Conservation (phyloP, 2,113 vertebrate genomes). For the Columba livia region DNA sequence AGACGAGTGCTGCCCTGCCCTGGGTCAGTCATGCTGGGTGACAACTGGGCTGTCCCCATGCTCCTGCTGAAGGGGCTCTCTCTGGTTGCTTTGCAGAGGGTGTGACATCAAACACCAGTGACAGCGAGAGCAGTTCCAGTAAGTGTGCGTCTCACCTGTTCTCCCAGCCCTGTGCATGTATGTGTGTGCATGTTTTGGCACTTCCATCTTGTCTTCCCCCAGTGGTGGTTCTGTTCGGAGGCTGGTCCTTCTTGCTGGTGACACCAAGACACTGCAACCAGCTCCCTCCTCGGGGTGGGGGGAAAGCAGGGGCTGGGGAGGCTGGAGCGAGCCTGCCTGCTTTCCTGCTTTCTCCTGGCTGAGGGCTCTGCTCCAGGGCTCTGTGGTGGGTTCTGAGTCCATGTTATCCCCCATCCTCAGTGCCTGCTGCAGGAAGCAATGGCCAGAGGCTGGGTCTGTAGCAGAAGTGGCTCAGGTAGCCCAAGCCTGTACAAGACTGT, state of each 20-base stretch:
- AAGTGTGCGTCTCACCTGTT: conserved; percentile 76
- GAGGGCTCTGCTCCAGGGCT: not conserved
- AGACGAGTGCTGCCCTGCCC: not conserved
- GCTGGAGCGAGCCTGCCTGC: not conserved
- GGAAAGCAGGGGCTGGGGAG: not conserved
- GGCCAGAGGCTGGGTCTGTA: not conserved
- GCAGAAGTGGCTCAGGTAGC: not conserved
- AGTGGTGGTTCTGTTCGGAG: conserved; percentile 20
- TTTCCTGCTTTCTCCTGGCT: not conserved
- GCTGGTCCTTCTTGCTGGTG: conserved; percentile 51
- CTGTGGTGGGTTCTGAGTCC: not conserved
- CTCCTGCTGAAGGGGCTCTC: conserved; percentile 72
- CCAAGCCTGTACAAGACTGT: not conserved
- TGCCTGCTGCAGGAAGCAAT: not conserved
- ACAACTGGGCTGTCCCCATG: not conserved
- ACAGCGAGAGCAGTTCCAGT: conserved; percentile 99
- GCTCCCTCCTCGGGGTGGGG: not conserved
- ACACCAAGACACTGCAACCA: conserved; percentile 30
- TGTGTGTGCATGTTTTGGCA: not conserved
- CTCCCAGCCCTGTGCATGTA: not conserved
- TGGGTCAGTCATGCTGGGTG: not conserved
- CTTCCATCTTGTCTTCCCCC: conserved; percentile 21
- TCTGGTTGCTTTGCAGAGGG: conserved; percentile 89
- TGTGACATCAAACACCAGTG: conserved; percentile 98
- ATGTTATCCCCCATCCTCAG: not conserved